Evolutionary conservation across 2,113 vertebrate species (phyloP).

Genomic region (Corydoras maculifer): DNA sequence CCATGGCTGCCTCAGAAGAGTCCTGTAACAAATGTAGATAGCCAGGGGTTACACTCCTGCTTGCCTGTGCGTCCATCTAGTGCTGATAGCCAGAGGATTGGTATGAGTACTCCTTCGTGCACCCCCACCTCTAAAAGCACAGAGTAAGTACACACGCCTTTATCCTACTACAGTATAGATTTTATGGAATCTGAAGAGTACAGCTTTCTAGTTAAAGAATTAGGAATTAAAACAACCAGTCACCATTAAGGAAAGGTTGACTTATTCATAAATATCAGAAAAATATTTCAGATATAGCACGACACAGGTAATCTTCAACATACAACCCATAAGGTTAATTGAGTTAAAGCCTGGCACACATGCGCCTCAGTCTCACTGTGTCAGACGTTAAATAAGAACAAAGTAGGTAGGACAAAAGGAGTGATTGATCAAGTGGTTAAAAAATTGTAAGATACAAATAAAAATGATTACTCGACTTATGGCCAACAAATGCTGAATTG

Average conservation of each 20-base stretch:
- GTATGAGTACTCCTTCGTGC: slow-evolving; percentile 72
- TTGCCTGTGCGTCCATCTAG: slow-evolving; percentile 78
- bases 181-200: neutral
- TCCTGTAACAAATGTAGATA: slow-evolving; percentile 73
- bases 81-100: slow-evolving; percentile 73
- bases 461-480: too few species aligned
- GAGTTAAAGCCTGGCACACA: too few species aligned
- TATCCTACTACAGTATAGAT: slow-evolving; percentile 6
- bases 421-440: too few species aligned
- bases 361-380: too few species aligned
- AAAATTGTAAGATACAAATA: too few species aligned
- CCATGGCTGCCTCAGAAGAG: slow-evolving; percentile 79
- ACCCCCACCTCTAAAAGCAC: slow-evolving; percentile 70
- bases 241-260: too few species aligned
- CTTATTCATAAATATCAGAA: too few species aligned
- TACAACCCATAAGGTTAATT: neutral
- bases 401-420: too few species aligned
- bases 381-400: too few species aligned
- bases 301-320: neutral
- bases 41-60: slow-evolving; percentile 75
- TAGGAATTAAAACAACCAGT: too few species aligned
- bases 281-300: neutral
- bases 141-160: slow-evolving; percentile 66
- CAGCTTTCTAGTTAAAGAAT: neutral
- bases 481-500: too few species aligned